Evolutionary conservation across 2,113 vertebrate genomes (phyloP), one percentile per base, ranked within the genome.

Genomic region (Trogon melanurus): DNA sequence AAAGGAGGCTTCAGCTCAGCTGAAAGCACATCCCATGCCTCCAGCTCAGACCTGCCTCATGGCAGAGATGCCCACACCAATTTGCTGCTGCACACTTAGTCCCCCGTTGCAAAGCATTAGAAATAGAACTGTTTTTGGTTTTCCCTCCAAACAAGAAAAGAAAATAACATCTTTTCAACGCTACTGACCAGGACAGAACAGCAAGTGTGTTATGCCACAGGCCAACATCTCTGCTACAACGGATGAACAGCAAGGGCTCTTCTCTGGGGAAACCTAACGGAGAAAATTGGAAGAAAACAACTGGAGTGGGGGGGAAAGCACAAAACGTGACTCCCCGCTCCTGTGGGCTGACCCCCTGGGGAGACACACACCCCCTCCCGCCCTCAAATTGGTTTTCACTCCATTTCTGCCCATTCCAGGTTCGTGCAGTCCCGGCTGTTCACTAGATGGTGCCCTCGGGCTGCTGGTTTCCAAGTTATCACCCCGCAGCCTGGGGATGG

Each of bases 391-490:
- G 4, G 10, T 73, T 86, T 78, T 67, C 38, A 6, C 27, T 29
- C 29, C 8, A 1, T 47, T 83, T 48, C 47, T 88, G 85, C 76
- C 76, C 69, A 1, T 58, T 51, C 13, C 60, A 10, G n/a, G 29
- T 48, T 45, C 54, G n/a, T 23, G 45, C 66, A 16, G 75, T 64
- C 54, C 71, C 3, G 5, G 70, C 45, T 87, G 48, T 89, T 91
- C 97, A 96, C 96, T 96, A 96, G 97, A 75, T 97, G 97, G 97
- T 95, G 96, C 90, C 91, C 96, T 91, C 93, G 95, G 94, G 92
- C 96, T 96, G 91, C 70, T 67, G 87, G 57, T 69, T 17, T 34
- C 85, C 2, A 45, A n/a, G 18, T 54, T 34, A 18, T 65, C 54
- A 66, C 74, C 25, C 71, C 6, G 1, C 61, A 8, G 50, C 13